phyloP scores from a whole-genome alignment of 2,113 vertebrate genomes.

The Synodontis membranacea region DNA sequence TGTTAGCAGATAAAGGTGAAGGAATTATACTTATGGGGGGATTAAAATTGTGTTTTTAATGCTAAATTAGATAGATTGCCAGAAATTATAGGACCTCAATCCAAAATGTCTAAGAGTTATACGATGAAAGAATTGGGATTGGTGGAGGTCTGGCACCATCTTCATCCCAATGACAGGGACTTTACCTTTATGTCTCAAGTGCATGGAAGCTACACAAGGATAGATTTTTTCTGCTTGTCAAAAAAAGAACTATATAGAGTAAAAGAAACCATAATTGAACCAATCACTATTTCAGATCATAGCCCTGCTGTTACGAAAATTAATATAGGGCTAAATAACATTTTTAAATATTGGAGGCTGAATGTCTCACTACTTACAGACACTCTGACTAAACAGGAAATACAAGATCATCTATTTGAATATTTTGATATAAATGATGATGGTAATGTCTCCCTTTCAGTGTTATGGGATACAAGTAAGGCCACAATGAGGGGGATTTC shows the following conservation, averaged over 20 bases:
- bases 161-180: neutral
- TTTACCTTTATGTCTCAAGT: conserved; percentile 55
- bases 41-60: neutral
- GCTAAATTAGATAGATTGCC: neutral
- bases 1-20: neutral
- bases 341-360: neutral
- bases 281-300: neutral
- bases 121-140: neutral
- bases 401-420: too few relatives aligned
- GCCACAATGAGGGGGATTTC: neutral
- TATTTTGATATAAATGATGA: neutral
- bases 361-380: neutral
- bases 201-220: conserved; percentile 55
- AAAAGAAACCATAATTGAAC: neutral
- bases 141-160: neutral
- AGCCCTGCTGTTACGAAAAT: too few relatives aligned
- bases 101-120: neutral
- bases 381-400: neutral
- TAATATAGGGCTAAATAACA: neutral
- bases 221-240: neutral
- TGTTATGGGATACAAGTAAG: neutral
- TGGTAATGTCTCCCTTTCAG: neutral
- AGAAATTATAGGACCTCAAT: neutral
- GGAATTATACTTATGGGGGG: neutral
- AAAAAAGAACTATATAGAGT: neutral